Conservation (phyloP, 2,888 invertebrate species). For the Dicycla oo region DNA sequence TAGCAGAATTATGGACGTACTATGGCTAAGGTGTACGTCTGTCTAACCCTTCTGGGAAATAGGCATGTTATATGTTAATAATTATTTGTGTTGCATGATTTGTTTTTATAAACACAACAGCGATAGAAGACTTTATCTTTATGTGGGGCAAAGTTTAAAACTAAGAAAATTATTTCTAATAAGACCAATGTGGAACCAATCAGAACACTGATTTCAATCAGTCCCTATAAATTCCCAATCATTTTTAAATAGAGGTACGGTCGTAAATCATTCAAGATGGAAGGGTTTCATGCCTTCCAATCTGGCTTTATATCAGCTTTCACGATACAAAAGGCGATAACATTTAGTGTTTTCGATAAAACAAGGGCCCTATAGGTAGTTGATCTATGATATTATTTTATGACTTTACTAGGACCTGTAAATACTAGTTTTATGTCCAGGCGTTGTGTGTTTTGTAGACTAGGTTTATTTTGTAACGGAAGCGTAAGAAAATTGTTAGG, state of each 20-base stretch:
- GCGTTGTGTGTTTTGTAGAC: slow-evolving; percentile 15
- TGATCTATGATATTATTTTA: slow-evolving; percentile 73
- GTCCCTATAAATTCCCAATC: slow-evolving; percentile 36
- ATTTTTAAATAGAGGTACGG: slow-evolving; percentile 40
- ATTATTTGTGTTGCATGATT: neutral
- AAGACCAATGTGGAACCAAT: slow-evolving; percentile 22
- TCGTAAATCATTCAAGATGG: slow-evolving; percentile 61
- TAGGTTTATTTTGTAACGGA: neutral
- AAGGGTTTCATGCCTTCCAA: slow-evolving; percentile 62
- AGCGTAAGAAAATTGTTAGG: neutral
- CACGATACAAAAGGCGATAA: slow-evolving; percentile 63
- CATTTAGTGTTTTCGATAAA: slow-evolving; percentile 64
- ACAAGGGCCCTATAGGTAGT: slow-evolving; percentile 57
- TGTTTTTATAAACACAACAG: neutral
- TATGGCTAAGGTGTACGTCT: neutral
- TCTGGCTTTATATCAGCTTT: slow-evolving; percentile 65
- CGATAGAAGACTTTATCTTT: neutral
- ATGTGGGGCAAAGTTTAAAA: neutral
- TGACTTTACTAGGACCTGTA: slow-evolving; percentile 49
- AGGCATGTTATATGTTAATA: neutral
- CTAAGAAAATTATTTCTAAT: neutral
- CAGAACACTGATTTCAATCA: slow-evolving; percentile 40
- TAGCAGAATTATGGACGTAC: neutral
- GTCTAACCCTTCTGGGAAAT: neutral
- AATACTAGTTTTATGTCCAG: slow-evolving; percentile 29